phyloP scores from a whole-genome alignment of 1,140 invertebrate genomes.

The Drosophila lacteicornis region DNA sequence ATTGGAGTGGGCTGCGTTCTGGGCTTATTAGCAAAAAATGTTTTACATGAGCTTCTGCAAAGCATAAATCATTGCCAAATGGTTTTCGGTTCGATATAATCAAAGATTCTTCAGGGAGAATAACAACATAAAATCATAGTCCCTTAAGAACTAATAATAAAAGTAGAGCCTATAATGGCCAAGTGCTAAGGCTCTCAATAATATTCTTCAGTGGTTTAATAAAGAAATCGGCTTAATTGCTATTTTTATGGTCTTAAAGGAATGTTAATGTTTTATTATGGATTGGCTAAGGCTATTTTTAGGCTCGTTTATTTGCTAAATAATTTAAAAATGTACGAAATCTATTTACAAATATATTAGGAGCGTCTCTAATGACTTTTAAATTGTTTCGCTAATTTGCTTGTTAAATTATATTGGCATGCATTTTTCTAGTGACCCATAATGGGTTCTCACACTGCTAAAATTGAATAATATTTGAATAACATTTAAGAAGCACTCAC shows the following conservation, averaged over 20 bases:
- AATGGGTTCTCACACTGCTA: neutral
- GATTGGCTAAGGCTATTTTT: neutral
- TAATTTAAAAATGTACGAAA: neutral
- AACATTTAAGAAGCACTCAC: neutral
- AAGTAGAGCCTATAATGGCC: neutral
- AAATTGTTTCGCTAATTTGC: constrained; percentile 8
- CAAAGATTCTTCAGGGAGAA: neutral
- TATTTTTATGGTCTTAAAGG: constrained; percentile 2
- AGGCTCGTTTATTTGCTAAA: neutral
- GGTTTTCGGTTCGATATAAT: constrained; percentile 1
- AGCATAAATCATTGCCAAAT: constrained; percentile 19
- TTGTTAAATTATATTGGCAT: constrained; percentile 2
- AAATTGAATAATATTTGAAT: constrained; percentile 17
- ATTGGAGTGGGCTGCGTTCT: neutral
- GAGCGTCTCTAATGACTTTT: constrained; percentile 1
- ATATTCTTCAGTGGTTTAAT: neutral
- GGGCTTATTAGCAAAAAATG: constrained; percentile 3
- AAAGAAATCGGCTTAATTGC: constrained; percentile 6
- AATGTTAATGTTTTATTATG: constrained; percentile 12
- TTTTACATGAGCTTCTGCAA: constrained; percentile 22
- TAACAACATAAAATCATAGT: neutral
- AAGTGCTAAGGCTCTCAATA: neutral
- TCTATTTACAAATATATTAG: neutral
- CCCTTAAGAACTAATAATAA: neutral
- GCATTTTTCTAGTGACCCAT: neutral